Evolutionary conservation across 2,888 invertebrate species (phyloP).

Genomic region (Himalopsyche tibetana): DNA sequence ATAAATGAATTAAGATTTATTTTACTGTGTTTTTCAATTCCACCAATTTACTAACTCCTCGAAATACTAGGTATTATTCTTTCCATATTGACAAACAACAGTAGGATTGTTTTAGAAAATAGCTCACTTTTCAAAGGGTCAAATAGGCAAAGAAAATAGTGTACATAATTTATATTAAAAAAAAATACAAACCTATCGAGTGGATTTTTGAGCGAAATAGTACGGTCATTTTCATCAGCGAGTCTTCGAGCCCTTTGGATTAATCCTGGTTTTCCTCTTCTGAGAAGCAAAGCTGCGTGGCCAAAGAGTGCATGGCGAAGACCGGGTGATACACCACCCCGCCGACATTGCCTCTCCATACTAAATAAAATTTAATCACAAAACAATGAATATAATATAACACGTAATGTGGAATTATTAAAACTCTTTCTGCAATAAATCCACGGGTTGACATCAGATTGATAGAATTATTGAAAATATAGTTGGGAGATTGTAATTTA

Average conservation of each 20-base stretch:
- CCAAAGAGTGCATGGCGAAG: conserved; percentile 68
- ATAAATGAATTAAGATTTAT: too few relatives aligned
- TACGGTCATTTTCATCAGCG: conserved; percentile 54
- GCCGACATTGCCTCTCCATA: conserved; percentile 68
- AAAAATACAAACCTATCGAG: conserved; percentile 56
- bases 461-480: background rate
- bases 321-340: conserved; percentile 62
- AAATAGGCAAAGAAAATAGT: too few relatives aligned
- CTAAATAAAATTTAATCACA: conserved; percentile 66
- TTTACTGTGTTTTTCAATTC: too few relatives aligned
- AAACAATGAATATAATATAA: background rate
- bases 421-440: background rate
- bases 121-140: too few relatives aligned
- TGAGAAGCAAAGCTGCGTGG: conserved; percentile 69
- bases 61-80: too few relatives aligned
- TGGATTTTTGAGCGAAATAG: conserved; percentile 38
- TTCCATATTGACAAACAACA: too few relatives aligned
- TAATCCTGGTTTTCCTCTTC: conserved; percentile 67
- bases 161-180: too few relatives aligned
- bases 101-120: too few relatives aligned
- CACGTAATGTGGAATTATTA: background rate
- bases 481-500: background rate
- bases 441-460: too few relatives aligned
- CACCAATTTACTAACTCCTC: too few relatives aligned
- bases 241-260: conserved; percentile 66